Evolutionary conservation across 1,140 invertebrate genomes (phyloP), one percentile per base, ranked within the genome.

Genomic region (Stegodyphus mimosarum): DNA sequence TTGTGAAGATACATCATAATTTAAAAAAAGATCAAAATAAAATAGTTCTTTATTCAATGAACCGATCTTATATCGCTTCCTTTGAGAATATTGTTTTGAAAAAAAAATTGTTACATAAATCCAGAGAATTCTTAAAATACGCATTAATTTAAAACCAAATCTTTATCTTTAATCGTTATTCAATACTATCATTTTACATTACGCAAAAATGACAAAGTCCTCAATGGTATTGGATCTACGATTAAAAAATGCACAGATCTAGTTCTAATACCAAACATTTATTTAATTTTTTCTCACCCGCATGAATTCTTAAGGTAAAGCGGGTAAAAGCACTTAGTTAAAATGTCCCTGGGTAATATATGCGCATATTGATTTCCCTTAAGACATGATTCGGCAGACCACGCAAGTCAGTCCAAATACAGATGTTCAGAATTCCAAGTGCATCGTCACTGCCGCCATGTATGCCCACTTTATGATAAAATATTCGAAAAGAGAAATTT

Each of bases 141-240:
- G 15, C 55, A 73, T 74, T 83, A 83, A 51, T 10, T 51, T 66
- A 74, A 72, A 53, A 72, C 60, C 10, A 50, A 60, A 70, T 52
- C 72, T 60, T 66, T 74, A 83, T 74, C 70, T 72, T 60, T 83
- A 83, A 83, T 83, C 80, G 80, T 83, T 83, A 73, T 83, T 51
- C 80, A 83, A 83, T 83, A 74, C 70, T 73, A 83, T 83, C 80
- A 74, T 74, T 74, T 81, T 81, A 51, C 69, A 72, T 81, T 81
- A 81, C 78, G 10, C 69, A 60, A 48, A 71, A 72, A 81, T 81
- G 78, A 81, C 72, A 81, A 72, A 72, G 71, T 72, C 18, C 33
- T 33, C 33, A 33, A 33, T 3, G 33, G 33, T 3, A 33, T 33
- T 33, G 33, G 33, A 3, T 33, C 11, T 67, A 33, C 69, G 69